A percentile compares a stretch with the other conserved stretches of the same genome.
phyloP scores from a whole-genome alignment of 1,140 invertebrate species.

The Pararge aegeria region DNA sequence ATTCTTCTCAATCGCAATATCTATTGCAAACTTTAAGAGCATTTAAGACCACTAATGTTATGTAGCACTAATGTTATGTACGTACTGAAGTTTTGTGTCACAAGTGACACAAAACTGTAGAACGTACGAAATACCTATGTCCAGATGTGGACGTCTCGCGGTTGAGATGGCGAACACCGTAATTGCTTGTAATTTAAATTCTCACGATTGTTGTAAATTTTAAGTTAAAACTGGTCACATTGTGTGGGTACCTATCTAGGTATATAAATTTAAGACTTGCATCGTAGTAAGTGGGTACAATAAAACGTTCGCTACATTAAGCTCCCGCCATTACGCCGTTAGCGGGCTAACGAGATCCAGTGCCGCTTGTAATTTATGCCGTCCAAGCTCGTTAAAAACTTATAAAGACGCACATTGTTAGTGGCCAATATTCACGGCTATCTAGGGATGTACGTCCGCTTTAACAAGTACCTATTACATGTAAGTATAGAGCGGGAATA shows the following conservation, averaged over 20 bases:
- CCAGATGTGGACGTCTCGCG: too few species aligned
- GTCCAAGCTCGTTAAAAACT: conserved; percentile 78
- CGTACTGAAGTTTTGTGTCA: too few species aligned
- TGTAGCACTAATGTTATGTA: too few species aligned
- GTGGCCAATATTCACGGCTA: conserved; percentile 73
- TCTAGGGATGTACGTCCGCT: conserved; percentile 59
- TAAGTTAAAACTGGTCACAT: not conserved
- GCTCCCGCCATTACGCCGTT: conserved; percentile 71
- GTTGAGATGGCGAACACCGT: not conserved
- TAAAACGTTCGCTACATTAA: conserved; percentile 75
- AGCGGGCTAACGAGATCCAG: conserved; percentile 73
- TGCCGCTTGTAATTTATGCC: conserved; percentile 74
- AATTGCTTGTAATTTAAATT: not conserved
- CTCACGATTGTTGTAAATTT: not conserved
- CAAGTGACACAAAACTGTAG: too few species aligned
- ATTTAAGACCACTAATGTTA: too few species aligned
- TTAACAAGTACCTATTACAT: conserved; percentile 56
- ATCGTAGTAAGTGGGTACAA: conserved; percentile 69
- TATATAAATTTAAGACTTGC: conserved; percentile 28
- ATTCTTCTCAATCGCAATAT: too few species aligned
- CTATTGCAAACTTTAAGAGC: too few species aligned
- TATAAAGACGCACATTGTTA: conserved; percentile 78
- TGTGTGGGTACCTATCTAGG: not conserved
- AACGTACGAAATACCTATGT: too few species aligned
- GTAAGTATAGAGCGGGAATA: conserved; percentile 12